phyloP scores from a whole-genome alignment of 2,113 vertebrate species.

The Lampris megalopsis region DNA sequence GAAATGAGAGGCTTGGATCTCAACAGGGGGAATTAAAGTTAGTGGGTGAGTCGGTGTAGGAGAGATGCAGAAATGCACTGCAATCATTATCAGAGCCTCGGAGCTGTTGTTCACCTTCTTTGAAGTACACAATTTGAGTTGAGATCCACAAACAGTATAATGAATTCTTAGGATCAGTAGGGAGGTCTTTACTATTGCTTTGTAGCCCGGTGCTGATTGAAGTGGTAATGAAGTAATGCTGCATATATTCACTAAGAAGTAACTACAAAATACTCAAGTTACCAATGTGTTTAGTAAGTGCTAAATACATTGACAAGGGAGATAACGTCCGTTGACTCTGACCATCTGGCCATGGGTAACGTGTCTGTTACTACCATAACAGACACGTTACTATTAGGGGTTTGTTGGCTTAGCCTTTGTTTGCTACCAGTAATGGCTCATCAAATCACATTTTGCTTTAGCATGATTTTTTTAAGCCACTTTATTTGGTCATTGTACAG shows the following conservation, averaged over 20 bases:
- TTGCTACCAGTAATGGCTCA: not conserved
- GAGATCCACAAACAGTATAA: conserved; percentile 6
- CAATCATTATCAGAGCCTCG: no score
- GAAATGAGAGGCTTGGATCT: not conserved
- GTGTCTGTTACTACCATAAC: no score
- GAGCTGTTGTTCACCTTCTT: not conserved
- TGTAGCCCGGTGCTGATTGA: conserved; percentile 21
- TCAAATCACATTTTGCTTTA: not conserved
- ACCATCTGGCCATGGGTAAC: not conserved
- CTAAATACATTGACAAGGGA: not conserved
- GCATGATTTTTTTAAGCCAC: not conserved
- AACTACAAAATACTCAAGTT: not conserved
- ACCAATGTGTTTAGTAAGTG: not conserved
- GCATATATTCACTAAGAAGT: conserved; percentile 15
- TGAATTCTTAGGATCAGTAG: conserved; percentile 44
- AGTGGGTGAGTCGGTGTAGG: no score
- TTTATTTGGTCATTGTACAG: no score
- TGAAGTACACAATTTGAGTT: not conserved
- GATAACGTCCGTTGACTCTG: not conserved
- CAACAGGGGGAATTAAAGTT: no score
- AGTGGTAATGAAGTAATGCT: conserved; percentile 32
- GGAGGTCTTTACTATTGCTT: conserved; percentile 69
- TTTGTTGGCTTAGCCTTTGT: not conserved
- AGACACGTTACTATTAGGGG: not conserved
- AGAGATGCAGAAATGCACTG: no score